Evolutionary conservation across 1,140 invertebrate species (phyloP), one percentile per base, ranked within the genome.

Genomic region (Pogonomyrmex barbatus): DNA sequence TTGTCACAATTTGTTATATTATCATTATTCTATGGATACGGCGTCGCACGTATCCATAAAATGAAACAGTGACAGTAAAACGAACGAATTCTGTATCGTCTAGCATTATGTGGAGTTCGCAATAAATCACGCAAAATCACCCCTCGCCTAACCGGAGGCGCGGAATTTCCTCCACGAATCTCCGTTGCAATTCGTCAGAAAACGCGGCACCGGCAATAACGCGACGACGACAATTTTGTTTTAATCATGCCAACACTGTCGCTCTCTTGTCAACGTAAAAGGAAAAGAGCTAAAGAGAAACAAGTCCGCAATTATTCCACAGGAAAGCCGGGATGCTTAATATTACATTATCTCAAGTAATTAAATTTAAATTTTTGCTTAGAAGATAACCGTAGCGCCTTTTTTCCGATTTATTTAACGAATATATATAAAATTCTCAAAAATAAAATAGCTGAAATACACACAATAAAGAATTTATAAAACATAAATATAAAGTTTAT

Each of bases 221-320:
- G 70, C 50, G 42, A 75, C 79, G 68, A 82, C 65, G 86, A 79
- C 76, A 88, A 90, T 77, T 89, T 89, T 67, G 71, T 89, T 89
- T 89, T 89, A 89, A 89, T 89, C 88, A 73, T 87, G 73, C 77
- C 87, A 83, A 87, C 88, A 87, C 24, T 47, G 47, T 62, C 63
- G 54, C 52, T 85, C 17, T 52, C 42, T 8, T 50, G 39, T 17
- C 54, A 8, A 50, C 63, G 6, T 83, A 47, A 75, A 50, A 88
- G 54, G 60, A 82, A 65, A 36, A 67, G 45, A 36, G 30, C 24
- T 70, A 30, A 60, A 83, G 42, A 60, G 68, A 79, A 60, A 83
- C 56, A 12, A 82, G 54, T 54, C 10, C 39, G 79, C 33, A 4
- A 75, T 83, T 75, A 24, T 50, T 73, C 33, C 54, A 17, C 36